Percentiles rank a stretch among this genome's conserved stretches.
Conservation (phyloP, 2,113 vertebrate species). For the Cottus gobio region DNA sequence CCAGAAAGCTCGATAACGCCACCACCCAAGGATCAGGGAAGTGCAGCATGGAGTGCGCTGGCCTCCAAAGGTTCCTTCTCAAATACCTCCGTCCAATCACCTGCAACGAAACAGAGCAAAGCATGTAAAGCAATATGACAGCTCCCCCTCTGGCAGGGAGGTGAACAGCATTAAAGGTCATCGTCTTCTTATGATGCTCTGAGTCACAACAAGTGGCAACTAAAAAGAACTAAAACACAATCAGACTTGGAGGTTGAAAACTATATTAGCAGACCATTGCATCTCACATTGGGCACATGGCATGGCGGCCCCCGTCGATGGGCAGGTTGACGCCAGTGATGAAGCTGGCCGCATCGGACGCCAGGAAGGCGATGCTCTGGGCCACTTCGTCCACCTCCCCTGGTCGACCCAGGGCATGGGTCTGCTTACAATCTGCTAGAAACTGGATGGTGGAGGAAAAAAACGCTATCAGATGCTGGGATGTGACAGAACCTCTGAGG, state of each 20-base stretch:
- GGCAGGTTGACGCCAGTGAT: conserved; percentile 86
- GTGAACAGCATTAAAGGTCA: too few relatives aligned
- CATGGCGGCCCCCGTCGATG: conserved; percentile 85
- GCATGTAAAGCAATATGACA: too few relatives aligned
- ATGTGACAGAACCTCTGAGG: background rate
- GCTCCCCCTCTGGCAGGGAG: too few relatives aligned
- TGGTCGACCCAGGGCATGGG: conserved; percentile 84
- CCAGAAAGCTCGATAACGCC: too few relatives aligned
- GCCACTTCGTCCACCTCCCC: conserved; percentile 87
- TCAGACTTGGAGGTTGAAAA: conserved; percentile 11
- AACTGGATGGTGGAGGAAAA: conserved; percentile 56
- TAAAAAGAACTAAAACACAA: conserved; percentile 1
- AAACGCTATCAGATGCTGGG: background rate
- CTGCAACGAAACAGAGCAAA: too few relatives aligned
- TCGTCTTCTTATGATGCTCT: too few relatives aligned
- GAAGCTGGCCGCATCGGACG: conserved; percentile 86
- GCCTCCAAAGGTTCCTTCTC: too few relatives aligned
- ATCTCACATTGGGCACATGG: conserved; percentile 85
- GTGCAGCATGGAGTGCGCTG: too few relatives aligned
- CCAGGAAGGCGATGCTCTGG: conserved; percentile 86
- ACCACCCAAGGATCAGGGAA: too few relatives aligned
- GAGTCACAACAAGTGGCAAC: too few relatives aligned
- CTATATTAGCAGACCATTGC: conserved; percentile 33
- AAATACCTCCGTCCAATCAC: too few relatives aligned
- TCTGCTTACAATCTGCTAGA: conserved; percentile 80